A percentile compares a stretch with the other conserved stretches of the same genome.
phyloP scores from a whole-genome alignment of 2,888 invertebrate genomes.

The Brachyptera putata region DNA sequence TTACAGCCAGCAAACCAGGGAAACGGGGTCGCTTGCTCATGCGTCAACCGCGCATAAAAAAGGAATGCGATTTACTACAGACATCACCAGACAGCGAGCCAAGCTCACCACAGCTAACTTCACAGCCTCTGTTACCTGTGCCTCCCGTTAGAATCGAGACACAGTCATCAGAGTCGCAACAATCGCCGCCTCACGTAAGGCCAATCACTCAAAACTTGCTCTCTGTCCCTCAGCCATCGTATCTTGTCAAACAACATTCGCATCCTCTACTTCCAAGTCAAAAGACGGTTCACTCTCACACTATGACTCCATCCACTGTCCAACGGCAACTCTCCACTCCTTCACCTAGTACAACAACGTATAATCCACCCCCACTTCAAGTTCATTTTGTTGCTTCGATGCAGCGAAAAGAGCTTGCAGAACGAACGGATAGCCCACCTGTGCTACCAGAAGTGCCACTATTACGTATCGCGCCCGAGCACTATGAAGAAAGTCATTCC shows the following conservation, averaged over 20 bases:
- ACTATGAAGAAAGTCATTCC: neutral
- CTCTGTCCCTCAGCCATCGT: slow-evolving; percentile 54
- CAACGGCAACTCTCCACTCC: slow-evolving; percentile 54
- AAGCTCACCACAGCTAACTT: slow-evolving; percentile 40
- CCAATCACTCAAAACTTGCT: slow-evolving; percentile 45
- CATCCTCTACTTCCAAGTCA: slow-evolving; percentile 61
- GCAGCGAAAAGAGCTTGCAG: slow-evolving; percentile 3
- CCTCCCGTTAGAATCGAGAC: slow-evolving; percentile 53
- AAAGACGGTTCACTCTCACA: slow-evolving; percentile 40
- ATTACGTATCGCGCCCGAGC: neutral
- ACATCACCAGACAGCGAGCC: slow-evolving; percentile 45
- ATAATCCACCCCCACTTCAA: slow-evolving; percentile 23
- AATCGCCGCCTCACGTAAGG: slow-evolving; percentile 15
- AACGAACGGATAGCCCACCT: neutral
- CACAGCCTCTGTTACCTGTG: slow-evolving; percentile 42
- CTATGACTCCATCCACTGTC: slow-evolving; percentile 41
- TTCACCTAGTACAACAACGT: slow-evolving; percentile 1
- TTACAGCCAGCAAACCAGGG: slow-evolving; percentile 22
- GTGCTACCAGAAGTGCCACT: neutral
- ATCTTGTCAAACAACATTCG: slow-evolving; percentile 62
- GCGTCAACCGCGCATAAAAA: slow-evolving; percentile 62
- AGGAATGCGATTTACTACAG: slow-evolving; percentile 54
- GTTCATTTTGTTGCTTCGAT: slow-evolving; percentile 25
- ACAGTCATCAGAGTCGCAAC: slow-evolving; percentile 42
- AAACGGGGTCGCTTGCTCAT: slow-evolving; percentile 61